phyloP scores from a whole-genome alignment of 1,140 invertebrate genomes.

The Cataglyphis hispanica region DNA sequence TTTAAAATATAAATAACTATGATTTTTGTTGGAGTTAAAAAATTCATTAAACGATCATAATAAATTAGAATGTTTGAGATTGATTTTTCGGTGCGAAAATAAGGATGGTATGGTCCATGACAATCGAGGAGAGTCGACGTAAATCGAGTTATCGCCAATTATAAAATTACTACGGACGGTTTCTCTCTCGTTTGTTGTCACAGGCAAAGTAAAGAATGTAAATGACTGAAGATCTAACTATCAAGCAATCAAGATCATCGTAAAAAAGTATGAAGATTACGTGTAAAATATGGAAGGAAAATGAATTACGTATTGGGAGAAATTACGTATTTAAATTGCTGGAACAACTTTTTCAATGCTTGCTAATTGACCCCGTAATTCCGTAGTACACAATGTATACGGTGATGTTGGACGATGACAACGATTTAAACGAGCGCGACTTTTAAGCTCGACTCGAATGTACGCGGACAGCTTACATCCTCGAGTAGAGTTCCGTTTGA shows the following conservation, averaged over 20 bases:
- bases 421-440: background rate
- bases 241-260: background rate
- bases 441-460: slow-evolving; percentile 13
- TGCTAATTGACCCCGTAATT: background rate
- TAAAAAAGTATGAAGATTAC: background rate
- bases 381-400: too few species aligned
- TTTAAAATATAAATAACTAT: background rate
- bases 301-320: background rate
- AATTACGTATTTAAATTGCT: background rate
- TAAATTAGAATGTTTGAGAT: background rate
- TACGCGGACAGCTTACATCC: slow-evolving; percentile 12
- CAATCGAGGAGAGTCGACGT: slow-evolving; percentile 21
- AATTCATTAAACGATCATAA: background rate
- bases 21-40: background rate
- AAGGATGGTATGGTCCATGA: background rate
- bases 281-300: background rate
- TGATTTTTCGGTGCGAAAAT: background rate
- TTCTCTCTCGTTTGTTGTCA: slow-evolving; percentile 21
- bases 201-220: slow-evolving; percentile 36
- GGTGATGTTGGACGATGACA: background rate
- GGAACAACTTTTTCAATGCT: background rate
- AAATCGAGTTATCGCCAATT: slow-evolving; percentile 30
- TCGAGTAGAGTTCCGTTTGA: slow-evolving; percentile 2
- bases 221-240: slow-evolving; percentile 12
- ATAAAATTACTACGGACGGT: background rate